Percentiles rank a stretch among this genome's conserved stretches.
phyloP scores from a whole-genome alignment of 2,888 invertebrate species.

The Mantis religiosa region DNA sequence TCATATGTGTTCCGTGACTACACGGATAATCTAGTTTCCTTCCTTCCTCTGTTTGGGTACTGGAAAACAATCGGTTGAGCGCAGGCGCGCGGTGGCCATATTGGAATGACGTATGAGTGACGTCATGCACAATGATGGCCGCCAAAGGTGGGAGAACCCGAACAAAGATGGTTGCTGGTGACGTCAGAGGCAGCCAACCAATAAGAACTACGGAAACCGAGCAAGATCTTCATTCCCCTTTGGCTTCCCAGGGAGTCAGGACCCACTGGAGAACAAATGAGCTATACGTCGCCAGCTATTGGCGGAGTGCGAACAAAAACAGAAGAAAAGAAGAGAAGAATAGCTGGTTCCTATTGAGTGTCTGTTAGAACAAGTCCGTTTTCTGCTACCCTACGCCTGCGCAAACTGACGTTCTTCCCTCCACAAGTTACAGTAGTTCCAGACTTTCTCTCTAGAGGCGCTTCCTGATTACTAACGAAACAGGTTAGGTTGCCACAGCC shows the following conservation, averaged over 20 bases:
- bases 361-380: background rate
- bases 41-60: too few species aligned
- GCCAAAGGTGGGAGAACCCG: background rate
- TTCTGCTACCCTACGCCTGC: background rate
- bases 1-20: too few species aligned
- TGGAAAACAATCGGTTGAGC: background rate
- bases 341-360: background rate
- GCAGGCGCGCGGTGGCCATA: background rate
- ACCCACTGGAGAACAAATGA: background rate
- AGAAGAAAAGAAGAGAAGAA: background rate
- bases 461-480: background rate
- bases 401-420: background rate
- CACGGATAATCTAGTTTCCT: too few species aligned
- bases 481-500: background rate
- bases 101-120: background rate
- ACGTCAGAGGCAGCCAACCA: background rate
- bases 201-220: background rate
- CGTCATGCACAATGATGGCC: slow-evolving; percentile 4
- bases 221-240: background rate
- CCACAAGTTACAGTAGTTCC: background rate
- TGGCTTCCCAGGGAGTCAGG: background rate
- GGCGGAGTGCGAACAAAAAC: background rate
- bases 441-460: background rate
- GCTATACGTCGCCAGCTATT: background rate
- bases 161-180: slow-evolving; percentile 7